Base-by-base conservation (phyloP, 2,888 invertebrate genomes). In the Lacanobia oleracea region DNA sequence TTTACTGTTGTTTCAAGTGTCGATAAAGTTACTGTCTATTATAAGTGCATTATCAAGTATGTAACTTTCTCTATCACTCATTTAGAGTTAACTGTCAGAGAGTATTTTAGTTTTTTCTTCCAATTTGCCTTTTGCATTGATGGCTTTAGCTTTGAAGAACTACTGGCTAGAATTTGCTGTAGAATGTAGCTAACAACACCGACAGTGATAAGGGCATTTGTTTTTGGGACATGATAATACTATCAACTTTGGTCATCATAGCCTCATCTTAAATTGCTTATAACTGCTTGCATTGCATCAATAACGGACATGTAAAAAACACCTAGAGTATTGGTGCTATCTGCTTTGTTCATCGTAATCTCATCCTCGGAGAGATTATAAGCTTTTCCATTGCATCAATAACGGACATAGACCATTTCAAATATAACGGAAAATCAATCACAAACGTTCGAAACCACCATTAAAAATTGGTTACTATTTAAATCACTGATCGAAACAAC, bases 401-500 rank as follows among this genome's bases (percentile, higher is more conserved):
- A 33, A 45, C 59, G 7, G 27, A 9, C 43, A n/a, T 33, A 14
- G 1, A 62, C 43, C 12, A 48, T 27, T 23, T 59, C 21, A 61
- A 61, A 66, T 21, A 3, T 5, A 40, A 62, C 43, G 1, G 5
- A 48, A 68, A 63, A 77, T 48, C 50, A 62, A 72, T 60, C 69
- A 56, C 12, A 7, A 61, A 45, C 37, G 14, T 45, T 63, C 23
- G 5, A 14, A 68, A 64, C 48, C 7, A 59, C 27, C 40, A 77
- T 62, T 62, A 61, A 61, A 60, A 72, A 27, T 18, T n/a, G n/a
- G n/a, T n/a, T 5, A 2, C 48, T 50, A 73, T 69, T 69, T 63
- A 50, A 69, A 69, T 67, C 70, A 67, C 23, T 16, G 37, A 63
- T 67, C 54, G 56, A 50, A 67, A 77, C 82, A 68, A 66, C 62